Base-by-base conservation (phyloP, 1,140 invertebrate genomes). In the Cotesia typhae region DNA sequence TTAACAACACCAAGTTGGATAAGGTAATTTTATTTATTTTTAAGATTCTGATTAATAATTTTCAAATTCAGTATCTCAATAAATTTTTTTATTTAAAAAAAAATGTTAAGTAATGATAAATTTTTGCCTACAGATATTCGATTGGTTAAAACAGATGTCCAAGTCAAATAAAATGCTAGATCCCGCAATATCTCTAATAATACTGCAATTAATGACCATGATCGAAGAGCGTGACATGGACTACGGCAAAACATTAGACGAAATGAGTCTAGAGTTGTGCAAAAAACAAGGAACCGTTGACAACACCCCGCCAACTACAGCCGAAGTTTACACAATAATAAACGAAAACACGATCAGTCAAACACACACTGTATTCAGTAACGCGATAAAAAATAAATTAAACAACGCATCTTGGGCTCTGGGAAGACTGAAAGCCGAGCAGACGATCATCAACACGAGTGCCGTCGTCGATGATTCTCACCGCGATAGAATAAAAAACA, bases 371-470 rank as follows among this genome's bases (percentile, higher is more conserved):
- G 74, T 79, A 20, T 70, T 88, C 0, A 88, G 85, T 67, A 75
- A 73, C 71, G 74, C 73, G 4, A 61, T 88, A 17, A 88, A 87
- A 76, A 75, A 78, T 17, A 85, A 88, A 71, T 76, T 89, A 5
- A 83, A 83, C 61, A 87, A 87, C 74, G 74, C 83, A 7, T 83
- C 86, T 51, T 87, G 83, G 82, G 74, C 89, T 51, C 78, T 89
- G 17, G 74, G 74, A 38, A 77, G 85, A 71, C 78, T 89, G 35
- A 87, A 87, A 78, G 81, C 88, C 4, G 87, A 89, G 70, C 83
- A 85, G 61, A 76, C 17, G 41, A 74, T 83, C 28, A 14, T 83
- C 55, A 76, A 9, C 14, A 81, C 78, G 74, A 72, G 80, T 65
- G 81, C 79, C 60, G 76, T 80, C 53, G 75, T 77, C 20, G 76